Base-by-base conservation (phyloP, 2,888 invertebrate genomes). In the Scelioninae gen. 2 region DNA sequence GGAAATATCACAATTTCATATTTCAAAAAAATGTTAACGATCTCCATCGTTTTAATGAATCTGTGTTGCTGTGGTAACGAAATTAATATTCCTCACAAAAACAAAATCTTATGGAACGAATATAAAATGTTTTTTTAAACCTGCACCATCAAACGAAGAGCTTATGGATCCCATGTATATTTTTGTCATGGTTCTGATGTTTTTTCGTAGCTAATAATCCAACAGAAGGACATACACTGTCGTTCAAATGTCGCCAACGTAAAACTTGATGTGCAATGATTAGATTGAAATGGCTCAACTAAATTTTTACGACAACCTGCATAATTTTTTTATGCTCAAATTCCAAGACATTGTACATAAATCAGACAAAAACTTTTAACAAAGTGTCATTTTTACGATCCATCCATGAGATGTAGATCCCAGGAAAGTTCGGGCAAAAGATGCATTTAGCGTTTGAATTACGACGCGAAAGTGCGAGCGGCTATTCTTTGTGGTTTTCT, bases 351-450 rank as follows among this genome's bases (percentile, higher is more conserved):
- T 55, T 48, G 6, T 10, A 16, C 58, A 52, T 71, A 71, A 64
- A 71, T 71, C 64, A 48, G 45, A 33, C 43, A 11, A 10, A 50
- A 70, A 58, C 37, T 71, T 71, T 58, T 41, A 64, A 71, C 58
- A 71, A 71, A 71, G 64, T 64, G 58, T 60, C 71, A 65, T 71
- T 71, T 64, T 57, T 64, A 58, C 45, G 71, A 64, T 71, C 71
- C 46, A 58, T 71, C 71, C 35, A 58, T 64, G 52, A 71, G 71
- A 64, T 71, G 50, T 58, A 41, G 58, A 71, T 52, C 58, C 52
- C 28, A 2, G 35, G 33, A 58, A 64, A 71, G 64, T 71, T 71
- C 35, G 35, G 46, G 41, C 64, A 37, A 53, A 61, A 31, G 71
- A 64, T 64, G 64, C 64, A 71, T 57, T 71, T 71, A 71, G 64